A percentile compares a stretch with the other conserved stretches of the same genome.
phyloP scores from a whole-genome alignment of 2,113 vertebrate genomes.

The Vombatus ursinus region DNA sequence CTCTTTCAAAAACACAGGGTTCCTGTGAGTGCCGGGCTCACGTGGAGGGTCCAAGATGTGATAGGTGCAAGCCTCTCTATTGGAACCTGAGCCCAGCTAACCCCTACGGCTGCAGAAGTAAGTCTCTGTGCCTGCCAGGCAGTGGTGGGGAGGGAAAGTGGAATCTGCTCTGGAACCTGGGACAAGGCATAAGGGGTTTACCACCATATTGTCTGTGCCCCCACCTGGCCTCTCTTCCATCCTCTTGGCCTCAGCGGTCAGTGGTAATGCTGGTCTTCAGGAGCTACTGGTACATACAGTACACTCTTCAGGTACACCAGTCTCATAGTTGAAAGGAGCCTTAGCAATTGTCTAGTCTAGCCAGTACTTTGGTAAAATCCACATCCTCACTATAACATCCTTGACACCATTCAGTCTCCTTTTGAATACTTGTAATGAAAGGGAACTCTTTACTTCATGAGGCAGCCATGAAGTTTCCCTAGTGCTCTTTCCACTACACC shows the following conservation, averaged over 20 bases:
- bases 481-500: not conserved
- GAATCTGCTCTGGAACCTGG: not conserved
- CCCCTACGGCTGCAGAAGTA: constrained; percentile 92
- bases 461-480: not conserved
- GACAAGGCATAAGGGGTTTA: not conserved
- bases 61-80: constrained; percentile 93
- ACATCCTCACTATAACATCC: not conserved
- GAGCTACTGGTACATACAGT: not conserved
- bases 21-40: constrained; percentile 88
- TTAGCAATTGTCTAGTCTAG: not conserved
- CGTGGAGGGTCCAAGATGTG: constrained; percentile 92
- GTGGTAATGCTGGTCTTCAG: not conserved
- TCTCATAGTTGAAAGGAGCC: not conserved
- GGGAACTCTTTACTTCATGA: not conserved
- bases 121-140: constrained; percentile 73
- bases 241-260: not conserved
- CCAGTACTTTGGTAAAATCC: not conserved
- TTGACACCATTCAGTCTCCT: not conserved
- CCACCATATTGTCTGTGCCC: not conserved
- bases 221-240: not conserved
- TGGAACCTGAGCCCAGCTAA: constrained; percentile 94
- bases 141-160: not conserved
- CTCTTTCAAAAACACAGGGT: constrained; percentile 80
- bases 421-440: not conserved
- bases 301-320: not conserved